Evolutionary conservation across 2,888 invertebrate genomes (phyloP), one percentile per base, ranked within the genome.

Genomic region (Scaeva pyrastri): DNA sequence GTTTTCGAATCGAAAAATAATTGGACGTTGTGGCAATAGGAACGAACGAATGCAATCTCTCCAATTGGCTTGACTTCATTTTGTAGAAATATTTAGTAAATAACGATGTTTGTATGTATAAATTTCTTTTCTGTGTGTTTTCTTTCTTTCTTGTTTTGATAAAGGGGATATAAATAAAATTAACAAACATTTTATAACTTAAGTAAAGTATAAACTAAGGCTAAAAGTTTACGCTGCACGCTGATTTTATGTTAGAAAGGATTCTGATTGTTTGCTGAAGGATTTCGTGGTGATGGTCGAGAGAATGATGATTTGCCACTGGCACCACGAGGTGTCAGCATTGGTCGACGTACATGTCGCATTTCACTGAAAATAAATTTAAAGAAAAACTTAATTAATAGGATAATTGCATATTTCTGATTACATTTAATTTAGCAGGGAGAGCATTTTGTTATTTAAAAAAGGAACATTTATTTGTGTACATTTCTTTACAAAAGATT

Each of bases 311-410:
- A 91, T 84, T 93, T 93, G 87, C 93, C 93, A 84, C 93, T 93
- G 87, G 94, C 94, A 86, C 95, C 94, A 87, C 94, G 93, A 66
- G 93, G 93, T 88, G 93, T 92, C 62, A 93, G 92, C 88, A 94
- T 93, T 78, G 95, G 94, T 87, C 95, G 93, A 58, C 95, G 93
- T 11, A 94, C 95, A 89, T 95, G 95, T 71, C 95, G 93, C 90
- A 96, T 93, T 91, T 96, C 96, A 55, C 93, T 93, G 89, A 72
- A 55, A 45, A 64, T 14, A 19, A 70, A 68, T 48, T 21, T 7
- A 76, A 52, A 19, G 16, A 39, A 41, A 45, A n/a, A 66, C 5
- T 62, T 52, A 21, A 19, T 48, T 4, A 52, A 36, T 48, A 36
- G 21, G 31, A 8, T 72, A 56, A 39, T 16, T n/a, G 0, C 2